These are phyloP conservation scores for Cairina moschata DNA, from an alignment of 2,113 vertebrate genomes.

Conservation along the genomic window DNA sequence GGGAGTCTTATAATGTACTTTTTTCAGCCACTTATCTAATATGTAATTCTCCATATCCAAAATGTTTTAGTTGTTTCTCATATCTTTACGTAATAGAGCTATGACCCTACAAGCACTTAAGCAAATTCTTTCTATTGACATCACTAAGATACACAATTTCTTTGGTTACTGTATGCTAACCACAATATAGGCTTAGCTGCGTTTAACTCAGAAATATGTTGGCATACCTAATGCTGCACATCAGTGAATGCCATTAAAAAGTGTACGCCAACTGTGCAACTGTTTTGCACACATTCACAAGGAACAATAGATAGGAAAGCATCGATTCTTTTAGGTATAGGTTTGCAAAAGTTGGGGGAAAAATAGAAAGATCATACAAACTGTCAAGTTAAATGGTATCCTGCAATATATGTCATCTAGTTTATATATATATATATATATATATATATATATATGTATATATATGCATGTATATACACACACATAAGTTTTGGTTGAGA, in stretches of 20 bases:
- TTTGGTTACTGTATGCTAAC: neutral
- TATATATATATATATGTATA: too few species aligned
- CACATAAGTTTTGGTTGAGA: neutral
- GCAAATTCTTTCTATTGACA: neutral
- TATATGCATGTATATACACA: too few species aligned
- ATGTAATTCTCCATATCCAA: too few species aligned
- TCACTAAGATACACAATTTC: neutral
- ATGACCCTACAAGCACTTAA: neutral
- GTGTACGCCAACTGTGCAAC: neutral
- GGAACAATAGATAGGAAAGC: neutral
- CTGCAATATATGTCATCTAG: neutral
- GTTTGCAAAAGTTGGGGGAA: neutral
- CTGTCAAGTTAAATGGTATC: neutral
- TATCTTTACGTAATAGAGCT: neutral
- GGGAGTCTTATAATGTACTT: too few species aligned
- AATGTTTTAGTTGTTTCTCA: neutral
- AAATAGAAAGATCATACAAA: neutral
- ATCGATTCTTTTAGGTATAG: neutral
- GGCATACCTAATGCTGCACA: neutral
- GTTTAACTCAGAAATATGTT: neutral
- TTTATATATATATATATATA: neutral
- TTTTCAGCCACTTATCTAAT: too few species aligned
- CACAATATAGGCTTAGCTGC: accelerated
- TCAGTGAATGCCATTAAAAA: neutral
- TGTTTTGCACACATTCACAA: neutral